Evolutionary conservation across 2,113 vertebrate species (phyloP).

Genomic region (Neodon shergylaensis): DNA sequence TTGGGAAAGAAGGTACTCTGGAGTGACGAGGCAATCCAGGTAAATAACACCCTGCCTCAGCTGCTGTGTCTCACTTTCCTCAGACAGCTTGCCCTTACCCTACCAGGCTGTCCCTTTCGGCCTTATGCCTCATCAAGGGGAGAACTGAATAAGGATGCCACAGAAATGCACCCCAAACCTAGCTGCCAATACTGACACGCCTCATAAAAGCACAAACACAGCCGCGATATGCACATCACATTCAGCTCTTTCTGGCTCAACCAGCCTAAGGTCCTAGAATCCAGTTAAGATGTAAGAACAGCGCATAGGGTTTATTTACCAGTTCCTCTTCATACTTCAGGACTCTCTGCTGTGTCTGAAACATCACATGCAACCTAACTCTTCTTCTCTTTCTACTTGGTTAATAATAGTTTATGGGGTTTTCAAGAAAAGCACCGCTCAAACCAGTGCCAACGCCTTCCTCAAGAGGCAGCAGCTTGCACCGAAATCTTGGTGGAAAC

Average conservation of each 20-base stretch:
- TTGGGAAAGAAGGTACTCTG: not conserved
- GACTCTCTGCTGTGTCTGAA: not conserved
- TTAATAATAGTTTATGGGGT: not conserved
- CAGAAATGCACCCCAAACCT: not conserved
- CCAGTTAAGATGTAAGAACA: not conserved
- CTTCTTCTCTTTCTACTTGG: not conserved
- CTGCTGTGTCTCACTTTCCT: not conserved
- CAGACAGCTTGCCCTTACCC: not conserved
- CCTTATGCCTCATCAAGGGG: not conserved
- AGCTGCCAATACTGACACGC: not conserved
- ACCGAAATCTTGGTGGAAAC: constrained; percentile 46
- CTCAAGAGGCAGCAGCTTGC: constrained; percentile 33
- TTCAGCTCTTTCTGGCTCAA: not conserved
- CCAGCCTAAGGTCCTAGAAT: not conserved
- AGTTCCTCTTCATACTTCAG: constrained; percentile 15
- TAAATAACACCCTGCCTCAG: not conserved
- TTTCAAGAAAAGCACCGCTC: constrained; percentile 41
- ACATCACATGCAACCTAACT: not conserved
- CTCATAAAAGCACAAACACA: not conserved
- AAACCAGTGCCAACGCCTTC: constrained; percentile 43
- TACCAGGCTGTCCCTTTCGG: not conserved
- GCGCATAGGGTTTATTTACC: not conserved
- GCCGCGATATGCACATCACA: not conserved
- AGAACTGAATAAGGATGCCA: not conserved
- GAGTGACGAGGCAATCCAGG: not conserved